Conservation (phyloP, 2,888 invertebrate genomes). For the Eupithecia centaureata region DNA sequence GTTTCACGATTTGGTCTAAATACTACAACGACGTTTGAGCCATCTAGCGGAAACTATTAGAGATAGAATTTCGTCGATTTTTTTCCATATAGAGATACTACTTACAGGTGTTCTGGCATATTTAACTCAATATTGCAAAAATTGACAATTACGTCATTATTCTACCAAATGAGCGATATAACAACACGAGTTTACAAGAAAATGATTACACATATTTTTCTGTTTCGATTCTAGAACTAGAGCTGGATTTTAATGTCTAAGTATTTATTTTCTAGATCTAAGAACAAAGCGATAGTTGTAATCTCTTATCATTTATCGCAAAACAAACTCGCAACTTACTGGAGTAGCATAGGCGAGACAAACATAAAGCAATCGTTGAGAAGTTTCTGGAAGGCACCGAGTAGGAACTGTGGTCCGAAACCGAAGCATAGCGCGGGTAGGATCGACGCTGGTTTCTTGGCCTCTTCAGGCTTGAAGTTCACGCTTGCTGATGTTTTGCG, state of each 20-base stretch:
- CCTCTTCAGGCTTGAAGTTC: slow-evolving; percentile 87
- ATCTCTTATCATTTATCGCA: slow-evolving; percentile 10
- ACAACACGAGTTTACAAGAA: no score
- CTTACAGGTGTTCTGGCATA: no score
- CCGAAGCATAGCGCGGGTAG: slow-evolving; percentile 92
- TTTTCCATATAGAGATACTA: no score
- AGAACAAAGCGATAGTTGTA: slow-evolving; percentile 5
- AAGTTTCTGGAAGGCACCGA: slow-evolving; percentile 93
- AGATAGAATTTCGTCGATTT: no score
- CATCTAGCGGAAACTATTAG: no score
- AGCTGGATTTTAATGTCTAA: not conserved
- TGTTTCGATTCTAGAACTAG: not conserved
- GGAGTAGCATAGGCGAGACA: slow-evolving; percentile 94
- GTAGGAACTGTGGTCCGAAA: slow-evolving; percentile 93
- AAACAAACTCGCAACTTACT: slow-evolving; percentile 80
- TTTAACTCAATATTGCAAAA: no score
- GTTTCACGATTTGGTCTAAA: no score
- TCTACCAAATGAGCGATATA: no score
- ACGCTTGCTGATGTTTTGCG: slow-evolving; percentile 88
- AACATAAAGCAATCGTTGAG: slow-evolving; percentile 93
- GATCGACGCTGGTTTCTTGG: slow-evolving; percentile 91
- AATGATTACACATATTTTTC: not conserved
- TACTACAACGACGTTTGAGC: no score
- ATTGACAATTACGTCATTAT: no score
- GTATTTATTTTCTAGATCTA: not conserved